A percentile compares a stretch with the other conserved stretches of the same genome.
Conservation (phyloP, 2,113 vertebrate genomes). For the Lycaon pictus region DNA sequence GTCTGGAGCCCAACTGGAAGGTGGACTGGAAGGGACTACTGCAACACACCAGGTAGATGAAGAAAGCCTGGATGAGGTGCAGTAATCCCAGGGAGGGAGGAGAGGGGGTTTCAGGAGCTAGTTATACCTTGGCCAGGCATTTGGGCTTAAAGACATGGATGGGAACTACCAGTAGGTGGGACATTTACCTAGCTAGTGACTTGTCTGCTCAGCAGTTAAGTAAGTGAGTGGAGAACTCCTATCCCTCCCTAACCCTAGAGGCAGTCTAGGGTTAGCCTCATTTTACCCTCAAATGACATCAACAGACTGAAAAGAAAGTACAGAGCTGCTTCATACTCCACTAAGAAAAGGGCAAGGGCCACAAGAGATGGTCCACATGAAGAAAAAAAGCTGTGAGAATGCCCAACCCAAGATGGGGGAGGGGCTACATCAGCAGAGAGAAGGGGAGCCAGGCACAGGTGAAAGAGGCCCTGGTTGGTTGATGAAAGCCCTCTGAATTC, state of each 20-base stretch:
- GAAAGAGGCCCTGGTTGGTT: neutral
- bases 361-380: neutral
- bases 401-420: neutral
- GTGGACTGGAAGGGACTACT: neutral
- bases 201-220: neutral
- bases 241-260: no score
- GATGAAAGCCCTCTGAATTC: neutral
- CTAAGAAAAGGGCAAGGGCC: neutral
- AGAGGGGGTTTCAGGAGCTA: neutral
- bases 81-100: neutral
- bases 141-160: neutral
- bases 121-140: neutral
- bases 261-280: neutral
- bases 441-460: neutral
- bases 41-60: neutral
- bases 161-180: rapidly evolving
- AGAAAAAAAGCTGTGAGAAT: neutral
- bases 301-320: neutral
- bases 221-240: neutral
- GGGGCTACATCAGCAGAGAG: neutral
- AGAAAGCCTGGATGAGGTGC: neutral
- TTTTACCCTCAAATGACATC: neutral
- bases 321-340: neutral
- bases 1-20: neutral
- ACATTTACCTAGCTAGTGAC: neutral